Evolutionary conservation across 2,113 vertebrate species (phyloP), one percentile per base, ranked within the genome.

Genomic region (Sorex araneus): DNA sequence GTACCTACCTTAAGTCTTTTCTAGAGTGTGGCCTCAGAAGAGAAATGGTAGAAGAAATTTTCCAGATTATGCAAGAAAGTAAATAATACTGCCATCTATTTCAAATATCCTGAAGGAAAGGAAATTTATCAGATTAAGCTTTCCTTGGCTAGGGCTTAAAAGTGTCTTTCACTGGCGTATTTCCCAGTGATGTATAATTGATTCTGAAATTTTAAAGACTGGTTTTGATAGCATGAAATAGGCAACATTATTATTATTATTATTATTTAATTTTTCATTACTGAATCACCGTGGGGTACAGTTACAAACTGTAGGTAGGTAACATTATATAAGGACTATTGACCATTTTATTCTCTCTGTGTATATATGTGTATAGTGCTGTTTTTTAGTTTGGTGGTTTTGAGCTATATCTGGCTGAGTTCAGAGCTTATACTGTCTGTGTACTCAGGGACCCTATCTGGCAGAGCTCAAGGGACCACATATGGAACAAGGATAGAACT

Each of bases 131-230:
- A 84, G 71, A 60, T 43, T 76, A 69, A 94, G 3, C 36, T 90
- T 75, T 67, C 64, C n/a, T 89, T 90, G 81, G 57, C 28, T 15
- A 90, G 25, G 70, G 64, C 54, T 92, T 79, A 13, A 69, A 74
- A 87, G 50, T 57, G n/a, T 76, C 32, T 91, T 91, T 40, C 40
- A 5, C 21, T 94, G 81, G n/a, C 43, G 76, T 30, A 63, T 91
- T 87, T 87, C 50, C 8, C 6, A 10, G 36, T 18, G 13, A 63
- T 36, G 23, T n/a, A 63, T 69, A 90, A 83, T 60, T 94, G 34
- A 71, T 57, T 91, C 71, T 71, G 64, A 66, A 92, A 87, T 87
- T 60, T 90, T 40, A 82, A 83, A 71, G 30, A 64, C 54, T 79
- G 45, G n/a, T 34, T 82, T 71, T 82, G 81, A 90, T 94, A 70